Evolutionary conservation across 1,140 invertebrate genomes (phyloP).

Genomic region (Paralvinella palmiformis): DNA sequence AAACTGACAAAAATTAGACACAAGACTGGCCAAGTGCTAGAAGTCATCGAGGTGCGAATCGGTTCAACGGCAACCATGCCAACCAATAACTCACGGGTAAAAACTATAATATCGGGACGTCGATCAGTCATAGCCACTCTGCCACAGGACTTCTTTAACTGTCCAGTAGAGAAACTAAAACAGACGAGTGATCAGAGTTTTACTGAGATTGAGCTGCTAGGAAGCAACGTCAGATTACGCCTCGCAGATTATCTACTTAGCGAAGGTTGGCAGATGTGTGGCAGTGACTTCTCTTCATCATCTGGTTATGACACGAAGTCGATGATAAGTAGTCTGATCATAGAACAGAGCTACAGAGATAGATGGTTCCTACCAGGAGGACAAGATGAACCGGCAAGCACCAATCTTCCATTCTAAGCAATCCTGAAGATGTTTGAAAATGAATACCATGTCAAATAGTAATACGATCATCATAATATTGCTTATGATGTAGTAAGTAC

Average conservation of each 20-base stretch:
- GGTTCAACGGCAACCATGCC: slow-evolving; percentile 44
- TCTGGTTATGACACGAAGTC: slow-evolving; percentile 33
- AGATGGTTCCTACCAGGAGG: slow-evolving; percentile 28
- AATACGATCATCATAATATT: too few species aligned
- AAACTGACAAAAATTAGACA: neutral
- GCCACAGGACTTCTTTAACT: slow-evolving; percentile 31
- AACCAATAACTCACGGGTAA: slow-evolving; percentile 41
- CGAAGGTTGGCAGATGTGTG: slow-evolving; percentile 68
- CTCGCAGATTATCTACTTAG: slow-evolving; percentile 63
- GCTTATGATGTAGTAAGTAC: too few species aligned
- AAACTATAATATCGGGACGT: slow-evolving; percentile 37
- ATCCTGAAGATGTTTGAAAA: too few species aligned
- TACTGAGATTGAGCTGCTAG: slow-evolving; percentile 36
- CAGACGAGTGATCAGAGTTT: slow-evolving; percentile 27
- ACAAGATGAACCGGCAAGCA: too few species aligned
- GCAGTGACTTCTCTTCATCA: slow-evolving; percentile 51
- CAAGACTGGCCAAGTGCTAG: slow-evolving; percentile 24
- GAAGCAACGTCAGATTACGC: slow-evolving; percentile 29
- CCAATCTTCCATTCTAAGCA: too few species aligned
- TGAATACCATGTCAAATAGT: too few species aligned
- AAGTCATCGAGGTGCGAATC: slow-evolving; percentile 39
- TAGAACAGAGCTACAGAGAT: slow-evolving; percentile 40
- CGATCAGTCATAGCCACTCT: slow-evolving; percentile 33
- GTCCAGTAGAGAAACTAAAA: slow-evolving; percentile 31
- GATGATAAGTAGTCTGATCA: slow-evolving; percentile 28